These are phyloP conservation scores for Adela reaumurella DNA, from an alignment of 2,888 invertebrate species.

Conservation along the genomic window DNA sequence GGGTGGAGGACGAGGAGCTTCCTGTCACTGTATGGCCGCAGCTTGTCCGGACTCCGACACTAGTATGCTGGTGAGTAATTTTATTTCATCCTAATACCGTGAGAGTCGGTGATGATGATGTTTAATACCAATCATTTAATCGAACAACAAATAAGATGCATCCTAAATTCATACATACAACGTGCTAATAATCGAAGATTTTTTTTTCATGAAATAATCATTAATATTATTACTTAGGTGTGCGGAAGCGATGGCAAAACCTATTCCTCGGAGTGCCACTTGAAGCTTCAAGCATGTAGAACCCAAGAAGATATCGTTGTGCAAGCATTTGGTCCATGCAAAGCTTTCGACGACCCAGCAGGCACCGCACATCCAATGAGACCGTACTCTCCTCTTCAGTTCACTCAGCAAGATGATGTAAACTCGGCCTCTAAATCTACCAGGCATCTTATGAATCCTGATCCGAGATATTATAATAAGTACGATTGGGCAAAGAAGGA, in stretches of 20 bases:
- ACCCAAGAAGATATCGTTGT: conserved; percentile 76
- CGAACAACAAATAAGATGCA: too few species aligned
- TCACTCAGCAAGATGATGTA: conserved; percentile 74
- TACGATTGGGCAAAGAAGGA: conserved; percentile 58
- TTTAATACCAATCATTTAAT: too few species aligned
- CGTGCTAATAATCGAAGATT: too few species aligned
- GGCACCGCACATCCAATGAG: conserved; percentile 74
- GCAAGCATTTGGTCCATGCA: conserved; percentile 72
- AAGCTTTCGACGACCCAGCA: conserved; percentile 60
- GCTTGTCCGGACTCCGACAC: conserved; percentile 44
- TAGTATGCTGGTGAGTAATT: conserved; percentile 43
- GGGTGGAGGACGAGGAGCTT: conserved; percentile 56
- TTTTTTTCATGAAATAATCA: too few species aligned
- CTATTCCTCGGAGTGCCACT: conserved; percentile 79
- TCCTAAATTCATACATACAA: too few species aligned
- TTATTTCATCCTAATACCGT: too few species aligned
- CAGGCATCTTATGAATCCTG: conserved; percentile 70
- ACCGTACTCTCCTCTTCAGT: conserved; percentile 74
- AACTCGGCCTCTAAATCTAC: conserved; percentile 76
- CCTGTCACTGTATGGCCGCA: conserved; percentile 71
- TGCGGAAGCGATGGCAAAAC: conserved; percentile 79
- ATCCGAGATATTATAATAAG: conserved; percentile 61
- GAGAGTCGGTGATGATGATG: too few species aligned
- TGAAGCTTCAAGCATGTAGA: conserved; percentile 78
- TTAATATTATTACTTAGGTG: too few species aligned